These are phyloP conservation scores for Calonectris borealis DNA, from an alignment of 2,113 vertebrate genomes.

Conservation along the genomic window DNA sequence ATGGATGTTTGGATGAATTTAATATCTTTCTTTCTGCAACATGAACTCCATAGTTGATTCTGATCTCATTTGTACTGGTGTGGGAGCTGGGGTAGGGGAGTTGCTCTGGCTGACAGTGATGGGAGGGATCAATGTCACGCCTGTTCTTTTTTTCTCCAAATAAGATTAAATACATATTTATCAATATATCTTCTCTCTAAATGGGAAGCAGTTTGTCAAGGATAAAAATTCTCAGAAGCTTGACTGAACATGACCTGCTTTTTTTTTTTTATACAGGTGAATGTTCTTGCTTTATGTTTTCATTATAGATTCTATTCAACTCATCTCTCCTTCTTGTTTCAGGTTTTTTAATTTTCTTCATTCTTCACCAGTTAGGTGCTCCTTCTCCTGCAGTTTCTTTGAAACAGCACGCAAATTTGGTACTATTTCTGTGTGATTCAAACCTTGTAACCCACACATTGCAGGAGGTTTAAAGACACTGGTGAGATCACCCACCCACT, in stretches of 20 bases:
- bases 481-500: slow-evolving; percentile 58
- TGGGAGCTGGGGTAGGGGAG: background rate
- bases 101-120: background rate
- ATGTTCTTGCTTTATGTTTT: background rate
- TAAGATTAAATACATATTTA: background rate
- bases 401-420: background rate
- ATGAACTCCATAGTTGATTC: background rate
- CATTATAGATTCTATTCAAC: background rate
- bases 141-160: background rate
- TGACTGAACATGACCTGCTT: background rate
- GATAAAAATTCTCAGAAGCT: background rate
- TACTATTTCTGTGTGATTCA: slow-evolving; percentile 38
- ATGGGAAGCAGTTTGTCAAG: background rate
- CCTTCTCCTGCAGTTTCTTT: background rate
- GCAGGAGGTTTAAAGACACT: slow-evolving; percentile 36
- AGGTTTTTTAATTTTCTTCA: background rate
- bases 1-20: background rate
- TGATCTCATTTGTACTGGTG: background rate
- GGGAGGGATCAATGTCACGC: background rate
- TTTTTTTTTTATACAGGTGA: background rate
- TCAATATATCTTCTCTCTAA: background rate
- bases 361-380: background rate
- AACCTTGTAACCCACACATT: slow-evolving; percentile 42
- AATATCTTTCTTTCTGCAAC: background rate
- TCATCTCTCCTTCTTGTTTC: background rate